A percentile compares a stretch with the other conserved stretches of the same genome.
phyloP scores from a whole-genome alignment of 2,888 invertebrate species.

The Callyntrura guangdongensis region DNA sequence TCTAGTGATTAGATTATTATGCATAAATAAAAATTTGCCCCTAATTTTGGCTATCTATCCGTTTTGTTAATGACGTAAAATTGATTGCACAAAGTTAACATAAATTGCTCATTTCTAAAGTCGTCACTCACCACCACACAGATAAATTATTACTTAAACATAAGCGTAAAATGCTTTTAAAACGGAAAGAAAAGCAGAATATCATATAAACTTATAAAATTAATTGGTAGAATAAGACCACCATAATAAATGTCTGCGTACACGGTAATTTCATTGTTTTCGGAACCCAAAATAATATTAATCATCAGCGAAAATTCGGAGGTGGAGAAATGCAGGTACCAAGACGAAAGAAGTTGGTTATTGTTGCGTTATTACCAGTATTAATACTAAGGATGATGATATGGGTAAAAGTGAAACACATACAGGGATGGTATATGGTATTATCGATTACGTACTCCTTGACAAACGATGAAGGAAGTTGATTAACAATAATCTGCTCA shows the following conservation, averaged over 20 bases:
- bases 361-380: constrained; percentile 43
- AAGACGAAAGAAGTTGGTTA: constrained; percentile 24
- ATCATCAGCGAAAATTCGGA: not conserved
- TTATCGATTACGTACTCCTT: not conserved
- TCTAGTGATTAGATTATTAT: not conserved
- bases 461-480: constrained; percentile 4
- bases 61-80: constrained; percentile 55
- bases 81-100: constrained; percentile 77
- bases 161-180: constrained; percentile 71
- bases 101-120: constrained; percentile 31
- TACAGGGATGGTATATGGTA: constrained; percentile 11
- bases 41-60: constrained; percentile 60
- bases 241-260: constrained; percentile 40
- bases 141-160: constrained; percentile 31
- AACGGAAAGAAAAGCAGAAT: not conserved
- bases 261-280: constrained; percentile 15
- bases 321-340: constrained; percentile 68
- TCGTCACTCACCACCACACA: not conserved
- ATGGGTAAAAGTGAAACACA: constrained; percentile 51
- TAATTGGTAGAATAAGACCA: not conserved
- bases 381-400: constrained; percentile 68
- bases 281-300: not conserved
- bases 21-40: constrained; percentile 1
- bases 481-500: not conserved
- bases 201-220: not conserved